A percentile compares a stretch with the other conserved stretches of the same genome.
phyloP scores from a whole-genome alignment of 1,140 invertebrate species.

The Drosophila watanabei region DNA sequence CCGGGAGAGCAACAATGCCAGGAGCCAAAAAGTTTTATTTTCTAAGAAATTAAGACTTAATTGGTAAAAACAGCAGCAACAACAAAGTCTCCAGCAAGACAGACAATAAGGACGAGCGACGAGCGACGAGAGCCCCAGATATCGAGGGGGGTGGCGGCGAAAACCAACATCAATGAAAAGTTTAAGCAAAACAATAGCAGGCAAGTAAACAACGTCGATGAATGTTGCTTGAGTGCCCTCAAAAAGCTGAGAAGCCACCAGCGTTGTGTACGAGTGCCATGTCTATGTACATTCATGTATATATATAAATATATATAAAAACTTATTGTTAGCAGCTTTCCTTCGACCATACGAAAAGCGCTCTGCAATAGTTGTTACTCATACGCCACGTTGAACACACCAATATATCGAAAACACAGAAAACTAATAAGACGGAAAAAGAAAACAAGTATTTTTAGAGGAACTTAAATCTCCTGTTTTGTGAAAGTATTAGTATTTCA shows the following conservation, averaged over 20 bases:
- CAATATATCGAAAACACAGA: slow-evolving; percentile 55
- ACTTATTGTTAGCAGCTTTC: slow-evolving; percentile 24
- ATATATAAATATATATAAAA: not conserved
- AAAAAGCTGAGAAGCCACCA: slow-evolving; percentile 56
- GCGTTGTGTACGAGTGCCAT: slow-evolving; percentile 19
- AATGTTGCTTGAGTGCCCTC: slow-evolving; percentile 72
- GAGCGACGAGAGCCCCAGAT: slow-evolving; percentile 50
- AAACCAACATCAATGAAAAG: slow-evolving; percentile 83
- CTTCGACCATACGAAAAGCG: not conserved
- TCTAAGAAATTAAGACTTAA: slow-evolving; percentile 85
- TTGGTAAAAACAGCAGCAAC: slow-evolving; percentile 79
- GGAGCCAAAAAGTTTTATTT: slow-evolving; percentile 83
- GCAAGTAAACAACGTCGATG: slow-evolving; percentile 79
- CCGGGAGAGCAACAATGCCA: slow-evolving; percentile 59
- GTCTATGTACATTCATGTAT: slow-evolving; percentile 6
- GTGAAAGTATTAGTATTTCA: not conserved
- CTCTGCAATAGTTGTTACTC: slow-evolving; percentile 60
- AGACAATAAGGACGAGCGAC: slow-evolving; percentile 58
- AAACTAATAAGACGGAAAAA: slow-evolving; percentile 36
- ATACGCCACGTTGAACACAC: slow-evolving; percentile 69
- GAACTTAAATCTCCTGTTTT: not conserved
- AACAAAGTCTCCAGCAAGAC: slow-evolving; percentile 31
- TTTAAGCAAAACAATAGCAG: slow-evolving; percentile 80
- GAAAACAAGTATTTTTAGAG: not conserved
- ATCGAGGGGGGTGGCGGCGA: slow-evolving; percentile 39